These are phyloP conservation scores for Nebria salina DNA, from an alignment of 2,888 invertebrate genomes.

Conservation along the genomic window DNA sequence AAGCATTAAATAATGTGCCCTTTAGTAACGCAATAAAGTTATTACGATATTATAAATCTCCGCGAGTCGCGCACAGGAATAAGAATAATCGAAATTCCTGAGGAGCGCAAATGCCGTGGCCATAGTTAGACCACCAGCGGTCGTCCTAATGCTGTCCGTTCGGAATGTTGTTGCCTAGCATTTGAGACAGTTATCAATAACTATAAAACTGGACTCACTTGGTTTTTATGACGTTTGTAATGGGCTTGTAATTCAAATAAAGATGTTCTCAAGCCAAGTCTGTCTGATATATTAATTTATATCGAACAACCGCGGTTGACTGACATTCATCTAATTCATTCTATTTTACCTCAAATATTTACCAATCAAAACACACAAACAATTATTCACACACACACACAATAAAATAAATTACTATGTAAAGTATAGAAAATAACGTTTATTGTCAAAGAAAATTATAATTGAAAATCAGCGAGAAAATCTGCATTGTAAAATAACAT, in stretches of 20 bases:
- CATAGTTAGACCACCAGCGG: constrained; percentile 22
- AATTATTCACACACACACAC: neutral
- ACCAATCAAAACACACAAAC: neutral
- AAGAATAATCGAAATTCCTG: constrained; percentile 40
- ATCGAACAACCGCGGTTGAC: neutral
- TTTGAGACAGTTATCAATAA: constrained; percentile 44
- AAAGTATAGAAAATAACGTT: neutral
- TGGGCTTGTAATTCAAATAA: constrained; percentile 39
- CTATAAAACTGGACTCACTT: constrained; percentile 18
- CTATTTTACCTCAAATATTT: neutral
- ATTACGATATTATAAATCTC: constrained; percentile 44
- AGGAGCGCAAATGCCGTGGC: constrained; percentile 15
- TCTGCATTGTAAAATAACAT: neutral
- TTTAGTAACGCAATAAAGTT: constrained; percentile 41
- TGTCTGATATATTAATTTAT: neutral
- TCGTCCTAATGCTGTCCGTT: constrained; percentile 31
- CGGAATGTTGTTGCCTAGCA: constrained; percentile 37
- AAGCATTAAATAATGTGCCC: constrained; percentile 40
- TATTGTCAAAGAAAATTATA: neutral
- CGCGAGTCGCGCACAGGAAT: constrained; percentile 21
- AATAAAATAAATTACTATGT: neutral
- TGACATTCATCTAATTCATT: neutral
- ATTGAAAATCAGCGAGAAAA: neutral
- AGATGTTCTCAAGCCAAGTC: constrained; percentile 1
- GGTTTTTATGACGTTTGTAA: constrained; percentile 41